Percentiles rank a stretch among this genome's conserved stretches.
Evolutionary conservation across 2,888 invertebrate genomes (phyloP).

Genomic region (Drosophila pseudotalamancana): DNA sequence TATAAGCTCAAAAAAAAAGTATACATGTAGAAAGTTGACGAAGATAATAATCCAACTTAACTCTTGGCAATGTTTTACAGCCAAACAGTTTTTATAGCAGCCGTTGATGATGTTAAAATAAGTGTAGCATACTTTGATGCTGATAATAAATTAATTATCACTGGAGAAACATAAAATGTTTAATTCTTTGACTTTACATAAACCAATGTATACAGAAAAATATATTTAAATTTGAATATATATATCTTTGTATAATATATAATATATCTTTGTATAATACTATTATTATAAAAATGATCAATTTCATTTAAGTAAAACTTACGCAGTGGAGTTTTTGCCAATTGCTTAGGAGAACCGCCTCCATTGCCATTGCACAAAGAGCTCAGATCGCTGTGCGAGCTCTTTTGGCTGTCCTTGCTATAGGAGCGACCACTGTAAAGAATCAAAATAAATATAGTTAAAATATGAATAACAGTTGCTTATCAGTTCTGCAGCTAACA

Average conservation of each 20-base stretch:
- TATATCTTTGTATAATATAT: not conserved
- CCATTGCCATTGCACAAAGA: constrained; percentile 83
- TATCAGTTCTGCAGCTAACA: not conserved
- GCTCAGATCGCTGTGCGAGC: constrained; percentile 89
- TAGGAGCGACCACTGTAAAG: constrained; percentile 84
- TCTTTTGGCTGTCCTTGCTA: constrained; percentile 87
- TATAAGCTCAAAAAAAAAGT: too few species aligned
- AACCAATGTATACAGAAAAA: too few species aligned
- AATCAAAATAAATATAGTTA: constrained; percentile 16
- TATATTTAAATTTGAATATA: not conserved
- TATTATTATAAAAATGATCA: not conserved
- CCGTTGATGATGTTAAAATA: not conserved
- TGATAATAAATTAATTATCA: too few species aligned
- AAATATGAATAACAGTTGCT: not conserved
- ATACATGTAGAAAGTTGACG: too few species aligned
- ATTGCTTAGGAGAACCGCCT: constrained; percentile 80
- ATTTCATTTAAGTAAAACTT: constrained; percentile 64
- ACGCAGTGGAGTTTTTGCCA: constrained; percentile 86
- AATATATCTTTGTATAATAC: not conserved
- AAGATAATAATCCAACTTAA: too few species aligned
- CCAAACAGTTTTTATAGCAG: not conserved
- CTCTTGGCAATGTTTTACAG: too few species aligned
- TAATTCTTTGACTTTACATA: too few species aligned
- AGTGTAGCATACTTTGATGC: not conserved
- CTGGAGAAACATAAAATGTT: too few species aligned